These are phyloP conservation scores for Synergus japonicus DNA, from an alignment of 2,888 invertebrate species.

Conservation along the genomic window DNA sequence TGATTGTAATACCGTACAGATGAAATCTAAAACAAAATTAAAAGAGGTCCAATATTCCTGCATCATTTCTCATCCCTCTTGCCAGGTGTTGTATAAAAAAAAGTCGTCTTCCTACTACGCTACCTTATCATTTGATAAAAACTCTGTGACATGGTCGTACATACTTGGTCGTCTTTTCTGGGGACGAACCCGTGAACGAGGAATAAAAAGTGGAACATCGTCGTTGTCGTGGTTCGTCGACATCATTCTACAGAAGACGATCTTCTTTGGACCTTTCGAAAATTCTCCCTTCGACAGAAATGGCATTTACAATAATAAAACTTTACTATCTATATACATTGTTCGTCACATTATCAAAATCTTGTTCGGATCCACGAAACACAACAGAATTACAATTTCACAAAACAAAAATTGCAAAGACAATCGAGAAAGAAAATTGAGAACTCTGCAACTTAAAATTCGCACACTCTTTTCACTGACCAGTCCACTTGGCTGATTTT, in stretches of 20 bases:
- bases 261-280: conserved; percentile 18
- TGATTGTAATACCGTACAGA: conserved; percentile 30
- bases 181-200: conserved; percentile 19
- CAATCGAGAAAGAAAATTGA: conserved; percentile 6
- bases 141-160: conserved; percentile 15
- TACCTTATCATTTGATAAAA: neutral
- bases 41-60: conserved; percentile 13
- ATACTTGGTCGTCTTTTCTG: conserved; percentile 16
- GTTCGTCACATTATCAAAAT: neutral
- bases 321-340: conserved; percentile 23
- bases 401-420: neutral
- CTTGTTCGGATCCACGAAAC: neutral
- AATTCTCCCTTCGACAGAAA: conserved; percentile 19
- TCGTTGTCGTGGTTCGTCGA: conserved; percentile 21
- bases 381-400: conserved; percentile 12
- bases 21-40: conserved; percentile 13
- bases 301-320: conserved; percentile 37
- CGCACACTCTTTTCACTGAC: conserved; percentile 17
- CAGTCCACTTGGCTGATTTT: neutral
- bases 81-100: neutral
- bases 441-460: neutral
- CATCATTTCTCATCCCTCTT: conserved; percentile 1
- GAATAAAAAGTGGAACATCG: conserved; percentile 25
- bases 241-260: conserved; percentile 2
- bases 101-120: neutral